These are phyloP conservation scores for Ceratosolen fusciceps DNA, from an alignment of 1,140 invertebrate species.

Conservation along the genomic window DNA sequence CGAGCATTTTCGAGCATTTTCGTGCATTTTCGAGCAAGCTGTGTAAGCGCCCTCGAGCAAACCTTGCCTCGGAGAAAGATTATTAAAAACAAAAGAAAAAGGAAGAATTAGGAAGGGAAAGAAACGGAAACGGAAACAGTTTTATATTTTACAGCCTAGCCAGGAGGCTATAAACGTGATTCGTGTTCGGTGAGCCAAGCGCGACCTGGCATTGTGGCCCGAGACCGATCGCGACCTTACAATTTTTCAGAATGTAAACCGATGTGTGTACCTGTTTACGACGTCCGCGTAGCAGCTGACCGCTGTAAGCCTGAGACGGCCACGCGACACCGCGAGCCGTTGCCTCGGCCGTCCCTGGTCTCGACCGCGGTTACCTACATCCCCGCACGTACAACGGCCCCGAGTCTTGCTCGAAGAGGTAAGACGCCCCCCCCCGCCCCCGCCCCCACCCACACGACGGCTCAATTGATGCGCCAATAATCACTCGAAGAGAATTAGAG, in stretches of 20 bases:
- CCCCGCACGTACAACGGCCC: too few species aligned
- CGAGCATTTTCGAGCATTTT: too few species aligned
- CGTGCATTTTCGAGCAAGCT: conserved; percentile 10
- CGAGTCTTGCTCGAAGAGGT: conserved; percentile 30
- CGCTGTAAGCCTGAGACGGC: conserved; percentile 2
- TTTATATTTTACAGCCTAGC: conserved; percentile 20
- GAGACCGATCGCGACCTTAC: conserved; percentile 43
- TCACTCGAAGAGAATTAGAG: too few species aligned
- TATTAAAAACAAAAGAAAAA: too few species aligned
- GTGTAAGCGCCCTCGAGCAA: neutral
- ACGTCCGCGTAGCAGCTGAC: neutral
- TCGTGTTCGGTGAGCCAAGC: conserved; percentile 44
- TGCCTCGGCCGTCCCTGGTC: neutral
- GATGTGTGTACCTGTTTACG: conserved; percentile 4
- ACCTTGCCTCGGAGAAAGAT: neutral
- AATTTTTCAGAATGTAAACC: conserved; percentile 56
- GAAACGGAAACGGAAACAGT: neutral
- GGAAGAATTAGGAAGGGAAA: too few species aligned
- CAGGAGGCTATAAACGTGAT: conserved; percentile 15
- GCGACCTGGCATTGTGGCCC: conserved; percentile 43
- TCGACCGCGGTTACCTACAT: too few species aligned
- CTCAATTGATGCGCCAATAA: too few species aligned
- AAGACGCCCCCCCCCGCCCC: too few species aligned
- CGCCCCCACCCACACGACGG: too few species aligned
- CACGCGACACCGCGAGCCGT: conserved; percentile 39